Conservation (phyloP, 2,797 vertebrate genomes). For the Pyrocephalus nanus region DNA sequence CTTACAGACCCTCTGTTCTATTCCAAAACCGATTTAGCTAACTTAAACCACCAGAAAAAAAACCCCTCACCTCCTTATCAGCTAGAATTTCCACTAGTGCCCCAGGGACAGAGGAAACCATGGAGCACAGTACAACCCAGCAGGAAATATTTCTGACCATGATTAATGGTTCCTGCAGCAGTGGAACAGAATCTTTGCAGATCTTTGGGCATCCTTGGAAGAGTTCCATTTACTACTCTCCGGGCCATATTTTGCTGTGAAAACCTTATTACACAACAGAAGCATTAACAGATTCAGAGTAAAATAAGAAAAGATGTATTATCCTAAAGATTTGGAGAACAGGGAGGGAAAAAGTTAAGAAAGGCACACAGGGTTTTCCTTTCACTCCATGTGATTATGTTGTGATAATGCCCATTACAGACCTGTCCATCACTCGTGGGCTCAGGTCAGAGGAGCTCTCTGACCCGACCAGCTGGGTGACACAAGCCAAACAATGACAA, state of each 20-base stretch:
- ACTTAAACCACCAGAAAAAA: not conserved
- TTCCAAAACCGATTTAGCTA: not conserved
- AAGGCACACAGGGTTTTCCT: conserved; percentile 37
- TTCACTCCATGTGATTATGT: conserved; percentile 67
- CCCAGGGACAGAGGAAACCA: not conserved
- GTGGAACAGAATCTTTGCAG: not conserved
- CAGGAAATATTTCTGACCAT: conserved; percentile 24
- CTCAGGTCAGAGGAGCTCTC: conserved; percentile 64
- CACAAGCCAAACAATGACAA: conserved; percentile 70
- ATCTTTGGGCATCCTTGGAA: not conserved
- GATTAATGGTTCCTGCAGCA: conserved; percentile 2
- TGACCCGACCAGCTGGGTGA: conserved; percentile 64
- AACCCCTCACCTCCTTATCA: not conserved
- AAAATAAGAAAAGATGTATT: conserved; percentile 56
- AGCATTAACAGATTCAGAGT: conserved; percentile 4
- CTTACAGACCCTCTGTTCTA: not conserved
- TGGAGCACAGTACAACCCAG: not conserved
- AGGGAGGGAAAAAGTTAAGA: not conserved
- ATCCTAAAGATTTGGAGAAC: conserved; percentile 12
- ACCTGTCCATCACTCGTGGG: conserved; percentile 61
- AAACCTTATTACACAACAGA: conserved; percentile 21
- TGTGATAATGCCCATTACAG: conserved; percentile 63
- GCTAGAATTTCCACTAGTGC: not conserved
- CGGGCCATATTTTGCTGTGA: conserved; percentile 12
- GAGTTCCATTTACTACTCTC: not conserved